A percentile compares a stretch with the other conserved stretches of the same genome.
Evolutionary conservation across 2,888 invertebrate genomes (phyloP).

Genomic region (Philereme vetulata): DNA sequence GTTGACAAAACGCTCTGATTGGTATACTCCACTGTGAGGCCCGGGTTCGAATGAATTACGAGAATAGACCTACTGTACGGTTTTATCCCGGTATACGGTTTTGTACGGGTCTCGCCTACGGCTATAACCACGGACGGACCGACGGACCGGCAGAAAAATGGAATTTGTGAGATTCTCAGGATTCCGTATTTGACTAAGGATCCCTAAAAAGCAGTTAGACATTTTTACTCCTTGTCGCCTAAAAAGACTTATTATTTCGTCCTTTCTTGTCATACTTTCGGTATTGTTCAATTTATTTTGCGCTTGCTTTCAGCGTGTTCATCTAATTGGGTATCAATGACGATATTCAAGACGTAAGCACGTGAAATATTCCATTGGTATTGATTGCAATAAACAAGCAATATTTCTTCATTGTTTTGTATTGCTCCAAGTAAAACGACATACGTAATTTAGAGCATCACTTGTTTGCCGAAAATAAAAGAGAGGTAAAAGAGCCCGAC

Average conservation of each 20-base stretch:
- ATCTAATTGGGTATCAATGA: slow-evolving; percentile 26
- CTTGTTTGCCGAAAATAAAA: background rate
- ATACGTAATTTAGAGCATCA: background rate
- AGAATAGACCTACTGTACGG: no score
- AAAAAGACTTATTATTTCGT: slow-evolving; percentile 2
- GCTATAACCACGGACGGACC: no score
- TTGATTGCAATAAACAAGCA: slow-evolving; percentile 26
- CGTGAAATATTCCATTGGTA: slow-evolving; percentile 23
- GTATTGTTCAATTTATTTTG: slow-evolving; percentile 18
- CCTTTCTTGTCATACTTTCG: slow-evolving; percentile 4
- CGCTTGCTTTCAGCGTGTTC: slow-evolving; percentile 8
- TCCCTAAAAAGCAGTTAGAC: no score
- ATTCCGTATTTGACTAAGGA: no score
- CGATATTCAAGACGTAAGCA: slow-evolving; percentile 21
- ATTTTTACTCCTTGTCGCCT: background rate
- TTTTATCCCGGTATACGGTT: no score
- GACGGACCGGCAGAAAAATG: no score
- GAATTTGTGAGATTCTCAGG: no score
- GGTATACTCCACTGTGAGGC: no score
- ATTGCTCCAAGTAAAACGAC: background rate
- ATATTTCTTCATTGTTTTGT: slow-evolving; percentile 22
- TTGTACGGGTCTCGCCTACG: no score
- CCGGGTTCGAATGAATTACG: no score
- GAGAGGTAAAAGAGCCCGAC: no score
- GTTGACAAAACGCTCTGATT: no score